Percentiles rank a stretch among this genome's conserved stretches.
These are phyloP conservation scores for Emys orbicularis DNA, from an alignment of 2,797 vertebrate genomes.

Conservation along the genomic window DNA sequence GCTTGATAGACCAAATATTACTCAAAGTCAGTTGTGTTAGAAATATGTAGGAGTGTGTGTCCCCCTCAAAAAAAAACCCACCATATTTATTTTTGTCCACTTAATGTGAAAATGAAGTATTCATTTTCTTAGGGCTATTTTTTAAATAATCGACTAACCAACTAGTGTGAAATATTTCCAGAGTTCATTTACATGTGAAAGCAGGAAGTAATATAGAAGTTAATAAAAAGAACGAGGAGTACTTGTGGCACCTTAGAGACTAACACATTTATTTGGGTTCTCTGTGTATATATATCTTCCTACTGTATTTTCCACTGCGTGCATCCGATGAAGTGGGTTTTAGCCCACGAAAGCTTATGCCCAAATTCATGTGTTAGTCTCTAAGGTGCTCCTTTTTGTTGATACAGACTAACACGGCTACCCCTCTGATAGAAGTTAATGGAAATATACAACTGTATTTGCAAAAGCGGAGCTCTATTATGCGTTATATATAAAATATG, in stretches of 20 bases:
- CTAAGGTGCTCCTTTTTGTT: too few relatives aligned
- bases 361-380: too few relatives aligned
- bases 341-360: too few relatives aligned
- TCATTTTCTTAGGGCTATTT: not conserved
- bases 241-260: too few relatives aligned
- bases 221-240: not conserved
- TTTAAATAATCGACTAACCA: not conserved
- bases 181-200: not conserved
- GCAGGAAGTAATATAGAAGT: fast-evolving
- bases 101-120: not conserved
- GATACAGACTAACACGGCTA: too few relatives aligned
- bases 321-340: too few relatives aligned
- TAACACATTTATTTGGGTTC: too few relatives aligned
- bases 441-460: fast-evolving
- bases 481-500: not conserved
- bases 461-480: constrained; percentile 27
- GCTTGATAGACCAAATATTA: not conserved
- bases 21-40: not conserved
- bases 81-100: not conserved
- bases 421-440: not conserved
- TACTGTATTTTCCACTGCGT: too few relatives aligned
- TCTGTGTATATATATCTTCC: too few relatives aligned
- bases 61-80: not conserved
- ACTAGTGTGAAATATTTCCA: not conserved
- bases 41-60: not conserved